Conservation (phyloP, 2,113 vertebrate species). For the Bubo scandiacus region DNA sequence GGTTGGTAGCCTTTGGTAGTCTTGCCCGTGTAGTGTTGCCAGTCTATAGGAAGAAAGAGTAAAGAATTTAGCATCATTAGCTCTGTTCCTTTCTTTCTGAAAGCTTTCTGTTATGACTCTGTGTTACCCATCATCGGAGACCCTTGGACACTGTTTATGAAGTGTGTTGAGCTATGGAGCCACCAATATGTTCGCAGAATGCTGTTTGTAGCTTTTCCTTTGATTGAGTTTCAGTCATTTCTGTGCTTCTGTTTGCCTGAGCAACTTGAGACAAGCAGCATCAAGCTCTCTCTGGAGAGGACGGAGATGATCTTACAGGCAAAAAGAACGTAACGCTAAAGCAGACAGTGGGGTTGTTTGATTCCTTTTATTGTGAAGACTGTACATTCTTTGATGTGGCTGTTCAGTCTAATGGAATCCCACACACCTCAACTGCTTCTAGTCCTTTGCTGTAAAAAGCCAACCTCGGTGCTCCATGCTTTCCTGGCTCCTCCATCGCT, state of each 20-base stretch:
- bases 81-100: background rate
- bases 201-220: background rate
- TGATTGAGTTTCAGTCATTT: background rate
- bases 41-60: background rate
- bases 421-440: background rate
- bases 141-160: background rate
- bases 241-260: background rate
- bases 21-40: background rate
- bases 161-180: background rate
- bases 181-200: background rate
- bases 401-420: background rate
- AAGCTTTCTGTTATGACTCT: background rate
- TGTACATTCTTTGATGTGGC: fast-evolving
- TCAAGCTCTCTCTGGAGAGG: background rate
- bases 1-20: background rate
- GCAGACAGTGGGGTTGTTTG: background rate
- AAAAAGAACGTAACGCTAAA: background rate
- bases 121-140: too few relatives aligned
- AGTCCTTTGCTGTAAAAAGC: background rate
- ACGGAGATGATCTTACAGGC: background rate
- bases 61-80: background rate
- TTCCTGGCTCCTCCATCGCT: fast-evolving
- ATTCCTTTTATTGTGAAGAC: background rate
- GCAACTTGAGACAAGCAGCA: background rate
- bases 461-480: fast-evolving